Conservation (phyloP, 2,888 invertebrate genomes). For the Parapristionchus giblindavisi region DNA sequence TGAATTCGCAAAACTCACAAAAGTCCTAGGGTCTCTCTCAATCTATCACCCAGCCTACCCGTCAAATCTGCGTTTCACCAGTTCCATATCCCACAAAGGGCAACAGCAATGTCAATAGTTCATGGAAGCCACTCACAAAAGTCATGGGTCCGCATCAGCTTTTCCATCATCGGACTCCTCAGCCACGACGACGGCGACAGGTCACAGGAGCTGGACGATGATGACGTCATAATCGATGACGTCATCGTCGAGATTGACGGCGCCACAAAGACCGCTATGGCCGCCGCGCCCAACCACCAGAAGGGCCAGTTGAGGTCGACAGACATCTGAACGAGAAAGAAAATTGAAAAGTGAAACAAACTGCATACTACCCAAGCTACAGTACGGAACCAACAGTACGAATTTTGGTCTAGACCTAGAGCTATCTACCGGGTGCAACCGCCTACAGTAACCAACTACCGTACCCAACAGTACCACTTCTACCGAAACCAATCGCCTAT, state of each 20-base stretch:
- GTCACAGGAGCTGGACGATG: background rate
- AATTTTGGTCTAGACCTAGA: background rate
- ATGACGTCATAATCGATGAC: background rate
- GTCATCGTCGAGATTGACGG: background rate
- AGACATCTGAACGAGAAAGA: background rate
- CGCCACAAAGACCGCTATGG: slow-evolving; percentile 32
- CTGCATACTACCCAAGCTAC: background rate
- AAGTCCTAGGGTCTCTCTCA: too few species aligned
- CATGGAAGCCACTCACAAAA: too few species aligned
- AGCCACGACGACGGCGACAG: background rate
- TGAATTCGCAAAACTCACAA: too few species aligned
- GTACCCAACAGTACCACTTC: background rate
- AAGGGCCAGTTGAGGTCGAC: slow-evolving; percentile 16
- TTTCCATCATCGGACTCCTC: background rate
- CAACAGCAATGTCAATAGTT: too few species aligned
- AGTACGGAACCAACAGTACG: background rate
- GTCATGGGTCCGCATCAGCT: too few species aligned
- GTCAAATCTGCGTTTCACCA: too few species aligned
- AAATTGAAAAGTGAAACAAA: background rate
- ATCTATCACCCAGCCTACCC: too few species aligned
- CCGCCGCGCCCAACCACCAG: slow-evolving; percentile 33
- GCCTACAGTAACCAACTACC: background rate
- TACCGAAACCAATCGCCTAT: background rate
- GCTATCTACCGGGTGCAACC: background rate
- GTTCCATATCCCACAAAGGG: too few species aligned